Conservation (phyloP, 1,140 invertebrate genomes). For the Battus philenor region DNA sequence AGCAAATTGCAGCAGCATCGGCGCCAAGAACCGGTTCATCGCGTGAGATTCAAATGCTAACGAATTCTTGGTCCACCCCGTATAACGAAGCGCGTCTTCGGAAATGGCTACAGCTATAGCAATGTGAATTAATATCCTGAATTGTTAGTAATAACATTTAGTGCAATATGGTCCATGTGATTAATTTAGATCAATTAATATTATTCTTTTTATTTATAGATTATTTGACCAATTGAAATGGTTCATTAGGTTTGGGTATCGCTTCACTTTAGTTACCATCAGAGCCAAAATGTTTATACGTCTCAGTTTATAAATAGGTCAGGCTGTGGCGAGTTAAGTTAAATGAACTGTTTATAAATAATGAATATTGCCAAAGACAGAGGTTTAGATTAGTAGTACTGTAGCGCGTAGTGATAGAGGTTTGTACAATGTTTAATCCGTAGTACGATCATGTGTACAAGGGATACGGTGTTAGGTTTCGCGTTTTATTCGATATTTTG, state of each 20-base stretch:
- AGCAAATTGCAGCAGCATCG: no score
- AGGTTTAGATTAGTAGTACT: slow-evolving; percentile 37
- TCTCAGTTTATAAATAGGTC: no score
- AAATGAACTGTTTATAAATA: slow-evolving; percentile 14
- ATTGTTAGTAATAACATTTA: no score
- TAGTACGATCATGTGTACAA: no score
- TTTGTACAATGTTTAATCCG: slow-evolving; percentile 48
- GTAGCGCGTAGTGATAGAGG: slow-evolving; percentile 32
- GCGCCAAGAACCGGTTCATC: no score
- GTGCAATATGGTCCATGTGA: slow-evolving; percentile 12
- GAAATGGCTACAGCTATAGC: no score
- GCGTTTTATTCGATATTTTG: no score
- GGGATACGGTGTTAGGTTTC: no score
- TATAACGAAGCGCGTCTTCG: no score
- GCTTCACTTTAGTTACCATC: slow-evolving; percentile 1
- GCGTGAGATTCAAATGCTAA: no score
- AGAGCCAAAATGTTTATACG: slow-evolving; percentile 2
- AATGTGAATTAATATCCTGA: no score
- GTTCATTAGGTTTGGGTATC: neutral
- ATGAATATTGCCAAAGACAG: slow-evolving; percentile 61
- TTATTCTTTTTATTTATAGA: neutral
- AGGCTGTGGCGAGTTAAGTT: slow-evolving; percentile 18
- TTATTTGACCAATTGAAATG: neutral
- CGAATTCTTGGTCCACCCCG: no score
- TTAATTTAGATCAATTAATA: slow-evolving; percentile 3